A percentile compares a stretch with the other conserved stretches of the same genome.
These are phyloP conservation scores for Rugalucina vietnamica DNA, from an alignment of 2,888 invertebrate genomes.

Conservation along the genomic window DNA sequence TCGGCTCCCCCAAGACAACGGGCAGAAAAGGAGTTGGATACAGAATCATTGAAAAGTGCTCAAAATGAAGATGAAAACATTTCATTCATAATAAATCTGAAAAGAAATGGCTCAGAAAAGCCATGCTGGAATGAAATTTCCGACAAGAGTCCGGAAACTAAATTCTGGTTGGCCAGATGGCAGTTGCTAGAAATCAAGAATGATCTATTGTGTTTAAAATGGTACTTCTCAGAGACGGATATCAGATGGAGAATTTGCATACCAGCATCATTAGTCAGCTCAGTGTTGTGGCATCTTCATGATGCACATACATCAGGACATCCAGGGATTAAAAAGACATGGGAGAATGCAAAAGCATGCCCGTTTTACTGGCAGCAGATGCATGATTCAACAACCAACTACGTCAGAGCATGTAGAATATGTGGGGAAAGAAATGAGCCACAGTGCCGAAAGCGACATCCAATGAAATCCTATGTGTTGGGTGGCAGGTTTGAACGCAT, in stretches of 20 bases:
- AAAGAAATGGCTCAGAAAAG: not conserved
- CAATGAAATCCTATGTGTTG: not conserved
- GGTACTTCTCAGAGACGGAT: constrained; percentile 15
- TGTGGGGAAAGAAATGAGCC: constrained; percentile 25
- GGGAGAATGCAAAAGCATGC: constrained; percentile 9
- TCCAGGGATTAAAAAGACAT: constrained; percentile 25
- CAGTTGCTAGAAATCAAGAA: constrained; percentile 28
- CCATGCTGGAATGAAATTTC: constrained; percentile 19
- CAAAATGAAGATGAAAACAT: not conserved
- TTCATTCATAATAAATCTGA: not conserved
- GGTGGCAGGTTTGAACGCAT: constrained; percentile 12
- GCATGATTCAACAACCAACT: not conserved
- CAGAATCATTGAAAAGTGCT: not conserved
- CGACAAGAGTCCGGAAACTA: constrained; percentile 12
- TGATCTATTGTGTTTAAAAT: constrained; percentile 31
- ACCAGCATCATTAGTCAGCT: not conserved
- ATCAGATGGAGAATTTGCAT: constrained; percentile 28
- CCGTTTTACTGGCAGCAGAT: constrained; percentile 36
- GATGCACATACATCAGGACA: constrained; percentile 23
- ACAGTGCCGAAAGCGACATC: not conserved
- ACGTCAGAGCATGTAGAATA: constrained; percentile 11
- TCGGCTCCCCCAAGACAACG: not conserved
- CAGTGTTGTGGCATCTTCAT: constrained; percentile 32
- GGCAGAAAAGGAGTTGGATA: not conserved
- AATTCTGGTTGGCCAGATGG: constrained; percentile 41